These are phyloP conservation scores for Dromaius novaehollandiae DNA, from an alignment of 2,113 vertebrate genomes.

Conservation along the genomic window DNA sequence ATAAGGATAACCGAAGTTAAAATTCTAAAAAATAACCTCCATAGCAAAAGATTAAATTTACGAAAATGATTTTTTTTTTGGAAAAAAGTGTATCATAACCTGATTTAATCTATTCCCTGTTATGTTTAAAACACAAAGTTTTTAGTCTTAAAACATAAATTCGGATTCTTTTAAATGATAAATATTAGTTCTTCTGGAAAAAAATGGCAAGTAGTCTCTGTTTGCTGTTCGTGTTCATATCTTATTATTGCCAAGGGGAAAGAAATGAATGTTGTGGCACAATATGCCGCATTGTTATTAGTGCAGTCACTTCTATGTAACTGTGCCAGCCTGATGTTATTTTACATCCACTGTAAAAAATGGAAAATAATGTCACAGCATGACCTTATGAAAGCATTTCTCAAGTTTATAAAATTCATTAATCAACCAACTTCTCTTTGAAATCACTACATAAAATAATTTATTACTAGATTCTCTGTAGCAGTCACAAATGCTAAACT, in stretches of 20 bases:
- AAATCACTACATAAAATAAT: slow-evolving; percentile 12
- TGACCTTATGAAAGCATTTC: slow-evolving; percentile 19
- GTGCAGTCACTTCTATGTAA: not conserved
- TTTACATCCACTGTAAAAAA: not conserved
- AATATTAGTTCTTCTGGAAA: not conserved
- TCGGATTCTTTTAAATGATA: not conserved
- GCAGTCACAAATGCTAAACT: not conserved
- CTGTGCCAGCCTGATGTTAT: not conserved
- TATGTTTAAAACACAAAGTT: not conserved
- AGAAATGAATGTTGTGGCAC: not conserved
- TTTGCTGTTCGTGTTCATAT: not conserved
- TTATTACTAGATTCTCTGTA: not conserved
- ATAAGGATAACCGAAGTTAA: not conserved
- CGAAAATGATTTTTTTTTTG: not conserved
- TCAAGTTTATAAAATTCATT: slow-evolving; percentile 18
- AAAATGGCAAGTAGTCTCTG: not conserved
- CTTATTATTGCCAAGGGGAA: not conserved
- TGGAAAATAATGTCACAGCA: not conserved
- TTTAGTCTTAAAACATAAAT: not conserved
- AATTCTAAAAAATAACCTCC: not conserved
- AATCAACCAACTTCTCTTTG: not conserved
- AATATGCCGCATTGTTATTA: not conserved
- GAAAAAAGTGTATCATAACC: not conserved
- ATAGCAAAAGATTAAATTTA: not conserved
- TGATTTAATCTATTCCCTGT: not conserved